Base-by-base conservation (phyloP, 2,113 vertebrate species). In the Talpa occidentalis region DNA sequence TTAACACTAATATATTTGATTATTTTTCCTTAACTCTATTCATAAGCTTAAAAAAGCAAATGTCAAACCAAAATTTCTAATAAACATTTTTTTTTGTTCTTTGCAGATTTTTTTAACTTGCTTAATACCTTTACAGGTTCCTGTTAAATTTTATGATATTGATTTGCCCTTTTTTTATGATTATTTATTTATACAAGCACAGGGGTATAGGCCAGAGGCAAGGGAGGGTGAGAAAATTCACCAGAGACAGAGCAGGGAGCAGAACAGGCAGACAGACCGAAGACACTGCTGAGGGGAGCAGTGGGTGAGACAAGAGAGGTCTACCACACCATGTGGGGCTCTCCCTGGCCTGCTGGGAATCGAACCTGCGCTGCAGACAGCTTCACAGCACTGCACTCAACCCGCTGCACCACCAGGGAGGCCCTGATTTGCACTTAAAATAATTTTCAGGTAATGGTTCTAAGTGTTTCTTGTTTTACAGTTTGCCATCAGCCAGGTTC, bases 161-260 rank as follows among this genome's bases (percentile, higher is more conserved):
- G 94, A 96, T 97, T 97, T 97, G 94, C 19, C 73, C 47, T 69
- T 93, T n/a, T n/a, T n/a, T n/a, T n/a, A n/a, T n/a, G n/a, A n/a
- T n/a, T n/a, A n/a, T n/a, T n/a, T n/a, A n/a, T n/a, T n/a, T n/a
- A n/a, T n/a, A n/a, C n/a, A n/a, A n/a, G n/a, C n/a, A n/a, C n/a
- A n/a, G n/a, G n/a, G n/a, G n/a, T n/a, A n/a, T n/a, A n/a, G n/a
- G n/a, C n/a, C n/a, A n/a, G n/a, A n/a, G n/a, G n/a, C n/a, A n/a
- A n/a, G n/a, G n/a, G n/a, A n/a, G n/a, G n/a, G n/a, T n/a, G n/a
- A n/a, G n/a, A n/a, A n/a, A n/a, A n/a, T n/a, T n/a, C n/a, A n/a
- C n/a, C n/a, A n/a, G n/a, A n/a, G n/a, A n/a, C n/a, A n/a, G n/a
- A n/a, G n/a, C n/a, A n/a, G n/a, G n/a, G n/a, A n/a, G n/a, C n/a